These are phyloP conservation scores for Lathamus discolor DNA, from an alignment of 2,113 vertebrate genomes.

Conservation along the genomic window DNA sequence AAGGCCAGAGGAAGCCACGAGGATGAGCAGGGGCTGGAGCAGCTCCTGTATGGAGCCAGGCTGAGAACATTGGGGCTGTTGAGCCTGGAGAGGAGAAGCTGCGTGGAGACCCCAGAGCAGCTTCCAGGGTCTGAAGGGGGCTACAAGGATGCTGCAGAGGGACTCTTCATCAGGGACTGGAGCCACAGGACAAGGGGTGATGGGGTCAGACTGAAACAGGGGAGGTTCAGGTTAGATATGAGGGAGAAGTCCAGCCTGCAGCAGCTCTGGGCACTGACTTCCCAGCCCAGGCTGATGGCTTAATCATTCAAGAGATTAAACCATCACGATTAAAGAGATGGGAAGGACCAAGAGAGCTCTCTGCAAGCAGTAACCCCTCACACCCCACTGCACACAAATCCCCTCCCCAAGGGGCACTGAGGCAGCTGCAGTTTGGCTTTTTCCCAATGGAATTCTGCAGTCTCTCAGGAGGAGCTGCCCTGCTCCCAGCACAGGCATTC, in stretches of 20 bases:
- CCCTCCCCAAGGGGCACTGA: accelerated
- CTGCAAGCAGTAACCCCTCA: background rate
- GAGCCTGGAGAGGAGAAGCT: background rate
- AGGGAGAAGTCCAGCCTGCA: background rate
- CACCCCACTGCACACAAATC: background rate
- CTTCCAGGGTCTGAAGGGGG: no score
- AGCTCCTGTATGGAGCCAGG: background rate
- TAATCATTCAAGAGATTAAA: background rate
- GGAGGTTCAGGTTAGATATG: no score
- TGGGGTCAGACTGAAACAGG: no score
- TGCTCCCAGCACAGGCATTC: background rate
- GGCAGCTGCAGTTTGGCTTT: background rate
- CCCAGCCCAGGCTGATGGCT: background rate
- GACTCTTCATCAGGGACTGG: no score
- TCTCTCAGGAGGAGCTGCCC: background rate
- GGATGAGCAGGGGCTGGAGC: background rate
- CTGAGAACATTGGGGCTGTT: background rate
- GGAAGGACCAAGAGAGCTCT: background rate
- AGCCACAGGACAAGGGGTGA: no score
- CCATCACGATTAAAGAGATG: accelerated
- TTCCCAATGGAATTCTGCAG: background rate
- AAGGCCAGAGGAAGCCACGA: background rate
- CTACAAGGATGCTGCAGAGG: no score
- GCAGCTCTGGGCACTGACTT: accelerated
- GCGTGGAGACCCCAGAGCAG: no score